Conservation (phyloP, 30 jellyfish, hydroid and myxozoan species). For the Aurelia sp. region DNA sequence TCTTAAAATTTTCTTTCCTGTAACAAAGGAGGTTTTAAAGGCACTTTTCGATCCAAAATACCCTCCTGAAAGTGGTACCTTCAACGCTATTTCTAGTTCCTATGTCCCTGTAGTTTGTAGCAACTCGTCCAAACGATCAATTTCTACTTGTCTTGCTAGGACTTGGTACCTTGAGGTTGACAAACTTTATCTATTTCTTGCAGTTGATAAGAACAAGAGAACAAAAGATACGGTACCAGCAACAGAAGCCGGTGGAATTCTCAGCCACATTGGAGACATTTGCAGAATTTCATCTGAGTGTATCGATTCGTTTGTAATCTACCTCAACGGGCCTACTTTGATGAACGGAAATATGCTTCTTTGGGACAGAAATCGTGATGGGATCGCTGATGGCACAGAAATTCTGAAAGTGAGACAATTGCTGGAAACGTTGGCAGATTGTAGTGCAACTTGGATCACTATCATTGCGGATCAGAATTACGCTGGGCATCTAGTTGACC, state of each 20-base stretch:
- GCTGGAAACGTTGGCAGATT: constrained; percentile 68
- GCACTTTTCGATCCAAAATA: no score
- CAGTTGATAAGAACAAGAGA: constrained; percentile 84
- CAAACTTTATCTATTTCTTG: neutral
- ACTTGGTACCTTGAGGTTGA: no score
- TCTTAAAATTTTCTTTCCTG: no score
- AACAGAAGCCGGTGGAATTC: constrained; percentile 87
- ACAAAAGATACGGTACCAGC: constrained; percentile 96
- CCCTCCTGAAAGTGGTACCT: no score
- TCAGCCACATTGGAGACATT: constrained; percentile 70
- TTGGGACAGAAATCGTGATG: constrained; percentile 95
- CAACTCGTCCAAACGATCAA: no score
- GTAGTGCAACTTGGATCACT: constrained; percentile 86
- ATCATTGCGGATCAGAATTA: constrained; percentile 96
- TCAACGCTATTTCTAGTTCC: no score
- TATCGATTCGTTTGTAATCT: constrained; percentile 82
- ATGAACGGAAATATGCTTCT: constrained; percentile 91
- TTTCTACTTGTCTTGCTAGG: no score
- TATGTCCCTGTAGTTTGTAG: no score
- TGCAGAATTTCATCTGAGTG: constrained; percentile 75
- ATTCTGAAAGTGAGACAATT: constrained; percentile 76
- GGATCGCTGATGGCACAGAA: constrained; percentile 90
- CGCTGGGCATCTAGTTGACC: constrained; percentile 93
- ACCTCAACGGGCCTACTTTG: constrained; percentile 94
- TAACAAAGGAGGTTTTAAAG: no score